Evolutionary conservation across 1,140 invertebrate species (phyloP).

Genomic region (Drosophila ironensis): DNA sequence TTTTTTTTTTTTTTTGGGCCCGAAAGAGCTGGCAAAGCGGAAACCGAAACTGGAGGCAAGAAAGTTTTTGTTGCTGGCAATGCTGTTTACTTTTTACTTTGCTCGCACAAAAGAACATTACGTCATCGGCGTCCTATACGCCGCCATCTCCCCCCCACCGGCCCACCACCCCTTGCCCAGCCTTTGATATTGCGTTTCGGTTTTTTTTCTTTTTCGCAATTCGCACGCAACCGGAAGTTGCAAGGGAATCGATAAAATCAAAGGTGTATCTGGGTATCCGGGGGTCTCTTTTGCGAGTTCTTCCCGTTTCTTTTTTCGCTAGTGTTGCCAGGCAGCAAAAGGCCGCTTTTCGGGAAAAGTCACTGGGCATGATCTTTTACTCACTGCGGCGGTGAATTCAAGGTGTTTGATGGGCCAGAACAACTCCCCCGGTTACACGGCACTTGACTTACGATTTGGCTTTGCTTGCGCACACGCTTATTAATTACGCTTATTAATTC

Average conservation of each 20-base stretch:
- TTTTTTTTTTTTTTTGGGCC: no score
- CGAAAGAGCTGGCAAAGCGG: no score
- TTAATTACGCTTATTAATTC: conserved; percentile 44
- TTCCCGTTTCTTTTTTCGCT: no score
- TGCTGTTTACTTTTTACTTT: conserved; percentile 37
- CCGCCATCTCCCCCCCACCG: no score
- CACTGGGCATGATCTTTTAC: no score
- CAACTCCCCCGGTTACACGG: background rate
- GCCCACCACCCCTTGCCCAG: no score
- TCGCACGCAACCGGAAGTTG: conserved; percentile 15
- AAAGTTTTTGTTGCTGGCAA: conserved; percentile 47
- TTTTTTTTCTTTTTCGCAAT: no score
- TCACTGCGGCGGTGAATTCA: conserved; percentile 38
- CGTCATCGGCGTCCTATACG: conserved; percentile 75
- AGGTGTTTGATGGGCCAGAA: background rate
- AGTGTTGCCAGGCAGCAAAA: no score
- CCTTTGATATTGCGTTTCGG: no score
- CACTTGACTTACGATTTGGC: background rate
- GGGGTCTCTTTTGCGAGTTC: no score
- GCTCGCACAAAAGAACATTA: conserved; percentile 46
- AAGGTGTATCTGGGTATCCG: conserved; percentile 50
- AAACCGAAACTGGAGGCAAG: conserved; percentile 26
- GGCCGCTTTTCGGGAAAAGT: no score
- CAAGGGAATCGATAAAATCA: conserved; percentile 49
- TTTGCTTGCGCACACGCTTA: conserved; percentile 14